Percentiles rank a stretch among this genome's conserved stretches.
Evolutionary conservation across 2,888 invertebrate species (phyloP).

Genomic region (Odontocolon sp.): DNA sequence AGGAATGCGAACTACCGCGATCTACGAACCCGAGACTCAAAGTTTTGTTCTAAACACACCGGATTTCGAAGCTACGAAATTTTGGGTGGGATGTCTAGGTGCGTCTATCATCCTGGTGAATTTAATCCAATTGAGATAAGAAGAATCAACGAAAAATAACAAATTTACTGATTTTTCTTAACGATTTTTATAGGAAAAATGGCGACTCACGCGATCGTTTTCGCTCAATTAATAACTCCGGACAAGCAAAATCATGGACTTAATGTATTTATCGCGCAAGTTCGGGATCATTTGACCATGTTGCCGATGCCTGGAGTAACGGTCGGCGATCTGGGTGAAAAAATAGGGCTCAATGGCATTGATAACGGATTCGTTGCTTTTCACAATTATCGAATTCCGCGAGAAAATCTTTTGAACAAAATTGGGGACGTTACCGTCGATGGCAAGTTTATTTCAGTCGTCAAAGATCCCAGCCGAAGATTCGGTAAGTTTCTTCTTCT

Average conservation of each 20-base stretch:
- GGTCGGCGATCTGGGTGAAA: conserved; percentile 96
- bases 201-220: conserved; percentile 93
- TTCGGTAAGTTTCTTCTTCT: conserved; percentile 83
- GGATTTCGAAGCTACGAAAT: conserved; percentile 97
- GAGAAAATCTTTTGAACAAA: conserved; percentile 90
- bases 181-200: conserved; percentile 84
- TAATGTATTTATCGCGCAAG: conserved; percentile 93
- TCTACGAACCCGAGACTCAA: conserved; percentile 88
- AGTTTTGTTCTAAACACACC: conserved; percentile 95
- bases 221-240: conserved; percentile 92
- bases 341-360: conserved; percentile 94
- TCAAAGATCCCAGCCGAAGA: conserved; percentile 91
- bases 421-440: conserved; percentile 92
- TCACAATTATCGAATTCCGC: conserved; percentile 90
- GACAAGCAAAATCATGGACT: conserved; percentile 92
- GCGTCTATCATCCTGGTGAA: too few species aligned
- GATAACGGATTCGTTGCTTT: conserved; percentile 96
- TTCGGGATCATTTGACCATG: conserved; percentile 89
- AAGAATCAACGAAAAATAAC: neutral
- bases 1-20: conserved; percentile 94
- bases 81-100: conserved; percentile 97
- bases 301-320: conserved; percentile 89
- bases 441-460: conserved; percentile 90
- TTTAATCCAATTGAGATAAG: too few species aligned
- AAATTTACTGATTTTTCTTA: conserved; percentile 17